Evolutionary conservation across 2,888 invertebrate genomes (phyloP).

Genomic region (Leucoptera coffeella): DNA sequence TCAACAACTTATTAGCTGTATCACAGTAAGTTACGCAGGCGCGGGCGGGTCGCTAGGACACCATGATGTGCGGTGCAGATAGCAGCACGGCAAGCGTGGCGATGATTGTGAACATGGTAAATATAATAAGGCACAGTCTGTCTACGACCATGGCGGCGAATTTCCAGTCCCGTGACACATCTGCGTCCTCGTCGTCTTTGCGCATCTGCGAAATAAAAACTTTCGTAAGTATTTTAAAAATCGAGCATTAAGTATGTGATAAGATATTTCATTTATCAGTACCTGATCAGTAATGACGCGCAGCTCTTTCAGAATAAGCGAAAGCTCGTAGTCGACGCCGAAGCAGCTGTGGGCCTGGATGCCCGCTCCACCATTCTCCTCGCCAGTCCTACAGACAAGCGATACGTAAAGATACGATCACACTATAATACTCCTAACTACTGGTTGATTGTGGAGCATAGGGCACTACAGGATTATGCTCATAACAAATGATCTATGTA

Average conservation of each 20-base stretch:
- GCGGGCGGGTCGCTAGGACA: conserved; percentile 68
- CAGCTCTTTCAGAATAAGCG: conserved; percentile 90
- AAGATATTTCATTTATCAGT: conserved; percentile 6
- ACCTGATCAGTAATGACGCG: conserved; percentile 88
- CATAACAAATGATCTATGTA: not conserved
- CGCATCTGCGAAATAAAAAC: conserved; percentile 64
- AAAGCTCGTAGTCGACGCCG: conserved; percentile 89
- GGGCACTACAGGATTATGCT: conserved; percentile 45
- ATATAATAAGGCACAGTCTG: conserved; percentile 99
- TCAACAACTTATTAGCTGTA: conserved; percentile 63
- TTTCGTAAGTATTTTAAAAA: no score
- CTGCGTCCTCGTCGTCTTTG: conserved; percentile 90
- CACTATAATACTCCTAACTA: conserved; percentile 34
- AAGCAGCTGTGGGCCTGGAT: conserved; percentile 81
- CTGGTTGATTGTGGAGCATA: conserved; percentile 37
- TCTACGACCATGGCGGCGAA: conserved; percentile 99
- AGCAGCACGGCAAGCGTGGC: conserved; percentile 95
- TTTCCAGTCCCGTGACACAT: conserved; percentile 97
- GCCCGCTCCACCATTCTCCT: conserved; percentile 64
- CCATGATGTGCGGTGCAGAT: conserved; percentile 94
- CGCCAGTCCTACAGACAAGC: conserved; percentile 30
- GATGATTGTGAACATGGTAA: conserved; percentile 96
- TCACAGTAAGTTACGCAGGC: conserved; percentile 68
- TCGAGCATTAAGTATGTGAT: not conserved
- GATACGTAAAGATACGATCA: conserved; percentile 23